These are phyloP conservation scores for Ophion slaviceki DNA, from an alignment of 2,888 invertebrate genomes.

Conservation along the genomic window DNA sequence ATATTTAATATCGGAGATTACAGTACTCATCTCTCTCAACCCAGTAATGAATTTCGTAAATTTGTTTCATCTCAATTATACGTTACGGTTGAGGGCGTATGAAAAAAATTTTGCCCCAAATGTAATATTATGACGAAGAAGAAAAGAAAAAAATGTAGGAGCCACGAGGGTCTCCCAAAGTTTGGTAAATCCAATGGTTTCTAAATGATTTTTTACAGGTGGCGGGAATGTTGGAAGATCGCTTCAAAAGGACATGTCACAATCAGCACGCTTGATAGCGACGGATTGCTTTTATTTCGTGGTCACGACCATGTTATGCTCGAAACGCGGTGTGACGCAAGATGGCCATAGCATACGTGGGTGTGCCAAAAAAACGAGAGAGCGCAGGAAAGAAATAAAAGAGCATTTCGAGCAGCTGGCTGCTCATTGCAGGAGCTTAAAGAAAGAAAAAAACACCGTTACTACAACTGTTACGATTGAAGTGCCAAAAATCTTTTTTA, in stretches of 20 bases:
- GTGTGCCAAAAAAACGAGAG: slow-evolving; percentile 9
- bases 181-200: slow-evolving; percentile 63
- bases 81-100: too few species aligned
- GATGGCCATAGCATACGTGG: slow-evolving; percentile 13
- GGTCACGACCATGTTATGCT: slow-evolving; percentile 51
- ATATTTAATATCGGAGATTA: too few species aligned
- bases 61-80: too few species aligned
- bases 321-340: slow-evolving; percentile 45
- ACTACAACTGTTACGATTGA: slow-evolving; percentile 48
- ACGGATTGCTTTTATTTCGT: slow-evolving; percentile 69
- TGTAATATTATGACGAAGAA: slow-evolving; percentile 1
- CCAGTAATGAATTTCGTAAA: too few species aligned
- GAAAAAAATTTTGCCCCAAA: background rate
- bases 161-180: background rate
- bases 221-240: slow-evolving; percentile 86
- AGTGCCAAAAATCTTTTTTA: slow-evolving; percentile 66
- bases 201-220: slow-evolving; percentile 84
- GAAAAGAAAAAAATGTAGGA: slow-evolving; percentile 9
- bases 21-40: too few species aligned
- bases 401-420: slow-evolving; percentile 74
- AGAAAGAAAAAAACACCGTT: slow-evolving; percentile 31
- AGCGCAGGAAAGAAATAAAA: slow-evolving; percentile 3
- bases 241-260: slow-evolving; percentile 84
- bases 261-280: slow-evolving; percentile 80
- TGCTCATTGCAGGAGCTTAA: slow-evolving; percentile 69